Conservation (phyloP, 2,113 vertebrate species). For the Kryptolebias marmoratus region DNA sequence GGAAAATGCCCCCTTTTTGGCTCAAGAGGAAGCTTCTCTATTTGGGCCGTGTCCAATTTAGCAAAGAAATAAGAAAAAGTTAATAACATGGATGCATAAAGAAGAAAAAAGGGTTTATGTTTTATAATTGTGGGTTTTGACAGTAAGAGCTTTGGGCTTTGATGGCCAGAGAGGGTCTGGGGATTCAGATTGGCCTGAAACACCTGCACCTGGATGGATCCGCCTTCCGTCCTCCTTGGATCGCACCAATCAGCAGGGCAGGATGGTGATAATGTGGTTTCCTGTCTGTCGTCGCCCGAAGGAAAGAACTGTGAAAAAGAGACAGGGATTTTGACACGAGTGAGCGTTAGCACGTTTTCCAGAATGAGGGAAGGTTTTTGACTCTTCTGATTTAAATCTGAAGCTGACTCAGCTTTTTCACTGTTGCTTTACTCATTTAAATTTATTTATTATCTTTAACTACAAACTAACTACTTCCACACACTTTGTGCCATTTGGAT, state of each 20-base stretch:
- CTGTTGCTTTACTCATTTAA: not conserved
- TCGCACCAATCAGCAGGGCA: conserved; percentile 54
- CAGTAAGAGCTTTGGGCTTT: conserved; percentile 32
- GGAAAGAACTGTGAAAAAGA: conserved; percentile 1
- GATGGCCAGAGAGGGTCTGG: conserved; percentile 18
- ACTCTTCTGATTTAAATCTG: too few relatives aligned
- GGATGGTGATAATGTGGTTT: conserved; percentile 32
- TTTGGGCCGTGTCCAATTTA: conserved; percentile 37
- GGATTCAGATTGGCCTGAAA: too few relatives aligned
- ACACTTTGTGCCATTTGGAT: too few relatives aligned
- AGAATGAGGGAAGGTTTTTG: not conserved
- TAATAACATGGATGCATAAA: conserved; percentile 12
- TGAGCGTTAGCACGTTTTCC: not conserved
- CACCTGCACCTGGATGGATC: not conserved
- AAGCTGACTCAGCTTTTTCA: not conserved
- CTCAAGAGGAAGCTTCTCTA: conserved; percentile 20
- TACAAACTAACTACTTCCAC: too few relatives aligned
- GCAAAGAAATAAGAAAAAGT: conserved; percentile 19
- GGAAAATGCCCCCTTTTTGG: conserved; percentile 41
- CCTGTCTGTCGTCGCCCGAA: conserved; percentile 1
- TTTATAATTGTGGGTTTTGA: conserved; percentile 37
- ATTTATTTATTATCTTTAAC: too few relatives aligned
- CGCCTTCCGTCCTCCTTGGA: conserved; percentile 22
- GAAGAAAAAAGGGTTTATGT: not conserved
- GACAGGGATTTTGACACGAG: not conserved